phyloP scores from a whole-genome alignment of 1,140 invertebrate genomes.

The Pteromalus puparum region DNA sequence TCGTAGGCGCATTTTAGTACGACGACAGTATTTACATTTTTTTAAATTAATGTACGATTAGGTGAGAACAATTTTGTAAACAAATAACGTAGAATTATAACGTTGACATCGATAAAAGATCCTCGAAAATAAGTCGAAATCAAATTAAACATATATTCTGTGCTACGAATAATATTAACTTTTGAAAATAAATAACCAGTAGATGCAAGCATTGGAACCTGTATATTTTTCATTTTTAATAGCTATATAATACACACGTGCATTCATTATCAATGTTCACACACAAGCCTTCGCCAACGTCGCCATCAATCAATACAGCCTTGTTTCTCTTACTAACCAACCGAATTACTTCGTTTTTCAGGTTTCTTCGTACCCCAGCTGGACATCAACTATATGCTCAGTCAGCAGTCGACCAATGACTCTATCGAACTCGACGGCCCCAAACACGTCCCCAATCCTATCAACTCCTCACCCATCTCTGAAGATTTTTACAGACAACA shows the following conservation, averaged over 20 bases:
- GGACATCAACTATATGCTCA: constrained; percentile 37
- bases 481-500: constrained; percentile 29
- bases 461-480: background rate
- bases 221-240: background rate
- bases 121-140: too few species aligned
- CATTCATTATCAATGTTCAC: constrained; percentile 1
- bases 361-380: constrained; percentile 23
- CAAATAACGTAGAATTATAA: background rate
- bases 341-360: constrained; percentile 46
- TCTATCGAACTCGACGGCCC: background rate
- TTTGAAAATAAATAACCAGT: background rate
- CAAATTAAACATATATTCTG: too few species aligned
- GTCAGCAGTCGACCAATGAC: background rate
- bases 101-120: too few species aligned
- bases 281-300: background rate
- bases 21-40: background rate
- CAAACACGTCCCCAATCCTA: background rate
- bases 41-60: background rate
- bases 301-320: background rate
- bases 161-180: background rate
- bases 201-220: background rate
- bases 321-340: constrained; percentile 29
- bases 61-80: background rate
- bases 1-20: background rate
- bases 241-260: background rate